Evolutionary conservation across 2,888 invertebrate genomes (phyloP).

Genomic region (Phania funesta): DNA sequence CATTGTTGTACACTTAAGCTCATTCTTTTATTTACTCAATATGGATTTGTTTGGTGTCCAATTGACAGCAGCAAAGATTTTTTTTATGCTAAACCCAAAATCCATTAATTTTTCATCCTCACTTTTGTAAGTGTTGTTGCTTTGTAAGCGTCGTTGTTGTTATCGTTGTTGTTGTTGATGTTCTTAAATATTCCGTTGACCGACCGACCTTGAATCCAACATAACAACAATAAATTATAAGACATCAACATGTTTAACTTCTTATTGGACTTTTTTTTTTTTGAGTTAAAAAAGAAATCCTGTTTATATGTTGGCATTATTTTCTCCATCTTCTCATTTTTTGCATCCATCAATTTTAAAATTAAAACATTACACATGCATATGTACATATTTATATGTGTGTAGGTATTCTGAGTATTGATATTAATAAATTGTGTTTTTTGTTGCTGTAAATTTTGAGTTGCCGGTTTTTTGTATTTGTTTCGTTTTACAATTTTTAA

Average conservation of each 20-base stretch:
- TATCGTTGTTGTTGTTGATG: slow-evolving; percentile 16
- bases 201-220: slow-evolving; percentile 63
- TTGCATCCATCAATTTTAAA: background rate
- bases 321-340: slow-evolving; percentile 3
- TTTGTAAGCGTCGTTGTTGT: no score
- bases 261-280: slow-evolving; percentile 23
- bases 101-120: slow-evolving; percentile 55
- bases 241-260: slow-evolving; percentile 50
- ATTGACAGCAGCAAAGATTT: slow-evolving; percentile 16
- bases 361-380: background rate
- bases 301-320: slow-evolving; percentile 22
- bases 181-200: slow-evolving; percentile 58
- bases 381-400: background rate
- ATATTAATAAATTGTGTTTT: no score
- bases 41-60: slow-evolving; percentile 21
- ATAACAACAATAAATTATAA: slow-evolving; percentile 11
- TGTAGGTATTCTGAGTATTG: background rate
- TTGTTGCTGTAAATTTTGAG: no score
- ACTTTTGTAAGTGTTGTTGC: background rate
- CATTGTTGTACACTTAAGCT: background rate
- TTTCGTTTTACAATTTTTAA: no score
- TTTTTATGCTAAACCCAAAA: slow-evolving; percentile 28
- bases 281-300: slow-evolving; percentile 18
- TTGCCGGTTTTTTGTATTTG: no score
- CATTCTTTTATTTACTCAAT: slow-evolving; percentile 1